Base-by-base conservation (phyloP, 2,113 vertebrate genomes). In the Empidonax alnorum region DNA sequence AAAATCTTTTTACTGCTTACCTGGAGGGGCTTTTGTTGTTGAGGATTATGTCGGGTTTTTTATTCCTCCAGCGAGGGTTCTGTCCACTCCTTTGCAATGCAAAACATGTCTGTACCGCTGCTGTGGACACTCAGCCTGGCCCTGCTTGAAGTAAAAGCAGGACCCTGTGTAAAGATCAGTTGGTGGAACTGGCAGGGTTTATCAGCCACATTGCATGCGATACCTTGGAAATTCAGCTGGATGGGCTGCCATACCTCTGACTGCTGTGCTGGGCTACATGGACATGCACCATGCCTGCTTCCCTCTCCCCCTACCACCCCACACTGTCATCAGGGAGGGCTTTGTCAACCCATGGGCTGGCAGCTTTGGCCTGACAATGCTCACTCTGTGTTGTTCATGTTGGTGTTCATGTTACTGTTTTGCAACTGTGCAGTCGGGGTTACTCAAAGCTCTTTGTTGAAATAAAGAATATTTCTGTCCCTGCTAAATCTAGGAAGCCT, bases 1-100 rank as follows among this genome's bases (percentile, higher is more conserved):
- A 89, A 94, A 91, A 71, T 42, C n/a, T 63, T 81, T 75, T 84
- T 66, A 49, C 37, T 53, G 74, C 39, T 91, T 89, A 90, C 85
- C 76, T 86, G 52, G 46, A 85, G 22, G 19, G 30, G 2, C 1
- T 65, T 89, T 92, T 86, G 35, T 84, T 67, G 28, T 62, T 44
- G 46, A 84, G 37, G 63, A 73, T 71, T 90, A 90, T 24, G 19
- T 27, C 0, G 0, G 21, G 13, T 2, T 9, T 39, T 85, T 35
- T 44, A 71, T 79, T 75, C 25, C 42, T 74, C 68, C 53, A 42
- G 65, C 1, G 1, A 86, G 55, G 35, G 23, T 71, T 74, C 42
- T 62, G 49, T 55, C 85, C 46, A 9, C 23, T n/a, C n/a, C 74
- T 77, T 73, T 66, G 53, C 84, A 73, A 23, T 22, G 21, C 59